A percentile compares a stretch with the other conserved stretches of the same genome.
phyloP scores from a whole-genome alignment of 1,140 invertebrate genomes.

The Pristionchus pacificus region DNA sequence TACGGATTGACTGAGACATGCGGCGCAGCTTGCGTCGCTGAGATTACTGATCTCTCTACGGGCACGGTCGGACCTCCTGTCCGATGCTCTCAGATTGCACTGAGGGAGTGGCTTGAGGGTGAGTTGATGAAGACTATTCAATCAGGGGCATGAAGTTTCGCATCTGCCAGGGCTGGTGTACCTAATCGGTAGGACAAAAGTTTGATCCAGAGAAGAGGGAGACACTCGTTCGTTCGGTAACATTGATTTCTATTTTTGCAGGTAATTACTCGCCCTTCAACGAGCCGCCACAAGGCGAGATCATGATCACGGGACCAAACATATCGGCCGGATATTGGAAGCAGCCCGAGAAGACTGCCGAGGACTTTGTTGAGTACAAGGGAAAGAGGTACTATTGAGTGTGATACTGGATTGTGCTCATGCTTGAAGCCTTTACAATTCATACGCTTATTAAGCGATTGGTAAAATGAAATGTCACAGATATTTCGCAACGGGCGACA shows the following conservation, averaged over 20 bases:
- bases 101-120: slow-evolving; percentile 25
- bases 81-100: slow-evolving; percentile 25
- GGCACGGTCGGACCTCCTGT: slow-evolving; percentile 33
- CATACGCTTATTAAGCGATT: no score
- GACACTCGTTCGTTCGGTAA: no score
- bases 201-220: no score
- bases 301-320: slow-evolving; percentile 86
- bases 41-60: slow-evolving; percentile 26
- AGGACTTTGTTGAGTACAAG: slow-evolving; percentile 73
- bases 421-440: no score
- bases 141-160: no score
- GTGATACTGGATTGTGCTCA: no score
- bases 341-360: slow-evolving; percentile 77
- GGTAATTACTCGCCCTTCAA: slow-evolving; percentile 29
- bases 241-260: no score
- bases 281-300: slow-evolving; percentile 69
- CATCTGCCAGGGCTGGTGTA: no score
- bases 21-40: slow-evolving; percentile 31
- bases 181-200: no score
- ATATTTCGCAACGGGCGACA: slow-evolving; percentile 94
- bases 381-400: slow-evolving; percentile 5
- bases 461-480: no score
- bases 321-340: slow-evolving; percentile 91
- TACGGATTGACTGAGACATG: slow-evolving; percentile 32
- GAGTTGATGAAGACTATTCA: no score